phyloP scores from a whole-genome alignment of 2,888 invertebrate species.

The Ceramica pisi region DNA sequence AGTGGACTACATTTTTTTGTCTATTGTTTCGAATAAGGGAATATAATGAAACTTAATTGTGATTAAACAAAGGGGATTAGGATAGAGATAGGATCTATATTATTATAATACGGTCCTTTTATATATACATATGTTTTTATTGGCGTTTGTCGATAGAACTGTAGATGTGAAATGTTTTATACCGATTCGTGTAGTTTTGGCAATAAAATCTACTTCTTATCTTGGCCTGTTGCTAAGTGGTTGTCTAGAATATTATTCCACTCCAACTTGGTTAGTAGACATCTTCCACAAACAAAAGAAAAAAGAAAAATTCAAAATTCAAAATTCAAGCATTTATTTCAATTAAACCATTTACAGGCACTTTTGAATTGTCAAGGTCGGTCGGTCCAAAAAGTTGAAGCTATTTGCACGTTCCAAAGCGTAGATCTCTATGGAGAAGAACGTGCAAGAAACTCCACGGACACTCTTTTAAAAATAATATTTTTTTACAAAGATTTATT shows the following conservation, averaged over 20 bases:
- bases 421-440: too few species aligned
- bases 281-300: background rate
- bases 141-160: constrained; percentile 6
- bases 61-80: constrained; percentile 23
- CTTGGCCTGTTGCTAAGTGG: background rate
- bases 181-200: background rate
- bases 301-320: too few species aligned
- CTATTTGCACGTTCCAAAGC: too few species aligned
- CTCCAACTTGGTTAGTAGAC: background rate
- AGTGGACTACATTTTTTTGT: constrained; percentile 53
- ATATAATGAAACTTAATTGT: constrained; percentile 33
- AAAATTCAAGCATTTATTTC: too few species aligned
- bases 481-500: too few species aligned
- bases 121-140: constrained; percentile 13
- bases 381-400: too few species aligned
- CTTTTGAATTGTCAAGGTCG: too few species aligned
- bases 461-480: too few species aligned
- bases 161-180: background rate
- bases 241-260: background rate
- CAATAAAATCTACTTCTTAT: background rate
- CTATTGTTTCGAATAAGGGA: constrained; percentile 51
- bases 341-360: too few species aligned
- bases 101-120: constrained; percentile 30
- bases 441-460: too few species aligned
- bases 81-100: constrained; percentile 35